These are phyloP conservation scores for Pygathrix nemaeus DNA, from an alignment of 2,113 vertebrate genomes.

Conservation along the genomic window DNA sequence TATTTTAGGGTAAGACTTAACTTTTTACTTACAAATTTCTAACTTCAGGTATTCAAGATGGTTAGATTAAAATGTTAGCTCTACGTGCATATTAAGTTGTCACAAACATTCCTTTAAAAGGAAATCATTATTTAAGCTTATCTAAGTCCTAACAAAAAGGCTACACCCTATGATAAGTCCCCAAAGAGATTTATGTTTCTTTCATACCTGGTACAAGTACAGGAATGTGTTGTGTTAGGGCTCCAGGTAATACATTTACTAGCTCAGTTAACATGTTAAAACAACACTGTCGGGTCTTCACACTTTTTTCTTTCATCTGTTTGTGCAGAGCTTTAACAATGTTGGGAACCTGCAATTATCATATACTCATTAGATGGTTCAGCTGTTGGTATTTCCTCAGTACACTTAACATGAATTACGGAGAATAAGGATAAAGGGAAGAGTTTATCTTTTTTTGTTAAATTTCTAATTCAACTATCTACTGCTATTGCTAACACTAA, in stretches of 20 bases:
- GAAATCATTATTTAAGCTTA: conserved; percentile 15
- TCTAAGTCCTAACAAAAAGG: conserved; percentile 6
- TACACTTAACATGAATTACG: conserved; percentile 51
- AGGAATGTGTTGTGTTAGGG: conserved; percentile 95
- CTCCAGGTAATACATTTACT: conserved; percentile 97
- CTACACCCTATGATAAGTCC: background rate
- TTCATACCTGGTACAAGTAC: conserved; percentile 96
- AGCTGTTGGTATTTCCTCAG: conserved; percentile 38
- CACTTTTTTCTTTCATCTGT: conserved; percentile 99
- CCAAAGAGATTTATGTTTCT: background rate
- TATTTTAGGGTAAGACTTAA: background rate
- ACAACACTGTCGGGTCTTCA: conserved; percentile 98
- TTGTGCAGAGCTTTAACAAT: conserved; percentile 98
- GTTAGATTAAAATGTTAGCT: background rate
- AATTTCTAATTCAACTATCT: background rate
- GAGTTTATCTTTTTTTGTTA: background rate
- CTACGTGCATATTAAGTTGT: background rate
- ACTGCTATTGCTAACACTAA: background rate
- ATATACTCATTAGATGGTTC: conserved; percentile 72
- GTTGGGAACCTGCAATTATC: conserved; percentile 93
- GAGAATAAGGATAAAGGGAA: background rate
- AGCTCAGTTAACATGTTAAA: conserved; percentile 99
- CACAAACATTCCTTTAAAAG: conserved; percentile 9
- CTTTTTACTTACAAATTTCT: conserved; percentile 19
- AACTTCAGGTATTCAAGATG: conserved; percentile 25